phyloP scores from a whole-genome alignment of 2,113 vertebrate species.

The Neodon shergylaensis region DNA sequence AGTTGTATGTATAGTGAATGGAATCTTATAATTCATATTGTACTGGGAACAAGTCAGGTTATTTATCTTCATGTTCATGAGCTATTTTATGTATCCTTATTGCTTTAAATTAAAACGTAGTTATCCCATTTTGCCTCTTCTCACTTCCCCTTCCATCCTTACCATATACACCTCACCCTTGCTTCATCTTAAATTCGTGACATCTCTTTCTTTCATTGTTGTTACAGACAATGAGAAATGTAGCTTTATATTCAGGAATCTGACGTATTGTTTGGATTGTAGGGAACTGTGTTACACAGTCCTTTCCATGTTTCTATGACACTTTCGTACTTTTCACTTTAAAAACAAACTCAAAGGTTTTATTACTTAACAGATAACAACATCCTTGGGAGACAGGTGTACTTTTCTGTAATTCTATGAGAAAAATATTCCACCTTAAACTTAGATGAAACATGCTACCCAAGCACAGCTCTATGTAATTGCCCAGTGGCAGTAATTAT shows the following conservation, averaged over 20 bases:
- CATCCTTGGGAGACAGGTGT: background rate
- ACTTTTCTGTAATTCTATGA: background rate
- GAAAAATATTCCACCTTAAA: constrained; percentile 48
- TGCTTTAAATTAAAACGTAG: background rate
- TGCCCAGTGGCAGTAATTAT: constrained; percentile 62
- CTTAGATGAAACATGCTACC: constrained; percentile 46
- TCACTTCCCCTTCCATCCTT: background rate
- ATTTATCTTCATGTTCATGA: background rate
- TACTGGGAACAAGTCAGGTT: background rate
- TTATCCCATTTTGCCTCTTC: background rate
- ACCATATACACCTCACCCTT: background rate
- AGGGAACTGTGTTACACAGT: background rate
- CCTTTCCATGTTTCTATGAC: background rate
- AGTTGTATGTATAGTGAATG: background rate
- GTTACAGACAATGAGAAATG: background rate
- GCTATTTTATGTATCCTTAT: background rate
- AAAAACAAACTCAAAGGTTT: background rate
- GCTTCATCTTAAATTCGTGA: background rate
- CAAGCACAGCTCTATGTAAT: constrained; percentile 53
- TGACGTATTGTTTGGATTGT: background rate
- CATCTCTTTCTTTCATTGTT: background rate
- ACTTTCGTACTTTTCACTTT: background rate
- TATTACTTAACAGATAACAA: constrained; percentile 1
- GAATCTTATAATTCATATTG: background rate
- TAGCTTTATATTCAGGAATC: background rate